phyloP scores from a whole-genome alignment of 1,140 invertebrate genomes.

The Listronotus bonariensis region DNA sequence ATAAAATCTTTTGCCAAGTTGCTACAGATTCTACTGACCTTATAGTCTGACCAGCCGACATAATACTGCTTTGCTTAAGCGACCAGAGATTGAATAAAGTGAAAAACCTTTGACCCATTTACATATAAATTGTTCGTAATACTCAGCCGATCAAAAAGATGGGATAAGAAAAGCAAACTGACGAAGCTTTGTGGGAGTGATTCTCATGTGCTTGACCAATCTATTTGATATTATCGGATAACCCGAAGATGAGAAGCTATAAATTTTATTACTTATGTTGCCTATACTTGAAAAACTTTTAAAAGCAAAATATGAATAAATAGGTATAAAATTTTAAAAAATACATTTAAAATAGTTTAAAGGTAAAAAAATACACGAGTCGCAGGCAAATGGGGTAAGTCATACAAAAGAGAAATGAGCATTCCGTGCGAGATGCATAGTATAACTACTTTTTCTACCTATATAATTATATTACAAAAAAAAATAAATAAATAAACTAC shows the following conservation, averaged over 20 bases:
- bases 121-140: constrained; percentile 38
- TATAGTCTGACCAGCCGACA: constrained; percentile 11
- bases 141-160: constrained; percentile 32
- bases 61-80: constrained; percentile 21
- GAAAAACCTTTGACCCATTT: constrained; percentile 38
- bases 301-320: too few species aligned
- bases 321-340: too few species aligned
- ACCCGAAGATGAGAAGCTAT: constrained; percentile 10
- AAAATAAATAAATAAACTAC: too few species aligned
- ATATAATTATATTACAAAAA: too few species aligned
- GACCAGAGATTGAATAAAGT: constrained; percentile 28
- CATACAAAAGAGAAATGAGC: too few species aligned
- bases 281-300: constrained; percentile 4
- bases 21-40: constrained; percentile 15
- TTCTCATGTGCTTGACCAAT: constrained; percentile 27
- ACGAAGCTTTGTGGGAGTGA: constrained; percentile 32
- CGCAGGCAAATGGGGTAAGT: too few species aligned
- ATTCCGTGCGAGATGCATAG: too few species aligned
- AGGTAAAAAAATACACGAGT: too few species aligned
- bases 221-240: constrained; percentile 29
- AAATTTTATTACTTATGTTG: constrained; percentile 23
- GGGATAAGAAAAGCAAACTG: constrained; percentile 34
- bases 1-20: constrained; percentile 15
- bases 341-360: too few species aligned
- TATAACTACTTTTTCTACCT: too few species aligned